Evolutionary conservation across 1,140 invertebrate species (phyloP).

Genomic region (Philotrypesis tridentata): DNA sequence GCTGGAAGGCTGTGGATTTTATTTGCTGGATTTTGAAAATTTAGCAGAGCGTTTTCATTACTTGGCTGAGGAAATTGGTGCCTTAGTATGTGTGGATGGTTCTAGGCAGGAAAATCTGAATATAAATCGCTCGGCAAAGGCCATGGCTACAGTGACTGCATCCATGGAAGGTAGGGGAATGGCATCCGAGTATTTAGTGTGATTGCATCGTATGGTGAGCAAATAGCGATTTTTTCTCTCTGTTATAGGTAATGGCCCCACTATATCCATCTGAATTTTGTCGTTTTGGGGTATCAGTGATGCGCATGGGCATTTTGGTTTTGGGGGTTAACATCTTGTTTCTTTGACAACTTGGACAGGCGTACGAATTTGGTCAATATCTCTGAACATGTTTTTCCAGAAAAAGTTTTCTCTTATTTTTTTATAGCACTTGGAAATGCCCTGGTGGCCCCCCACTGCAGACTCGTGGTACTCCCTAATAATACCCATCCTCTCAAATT

Average conservation of each 20-base stretch:
- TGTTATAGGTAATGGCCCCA: slow-evolving; percentile 19
- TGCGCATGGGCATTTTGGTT: too few species aligned
- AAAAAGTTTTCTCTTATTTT: background rate
- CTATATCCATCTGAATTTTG: slow-evolving; percentile 15
- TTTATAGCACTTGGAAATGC: too few species aligned
- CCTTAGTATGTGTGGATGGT: too few species aligned
- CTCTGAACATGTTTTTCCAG: background rate
- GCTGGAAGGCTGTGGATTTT: slow-evolving; percentile 46
- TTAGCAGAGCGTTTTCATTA: too few species aligned
- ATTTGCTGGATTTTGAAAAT: slow-evolving; percentile 49
- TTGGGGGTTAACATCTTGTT: too few species aligned
- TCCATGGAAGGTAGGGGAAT: slow-evolving; percentile 27
- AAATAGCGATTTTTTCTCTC: slow-evolving; percentile 15
- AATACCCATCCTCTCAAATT: too few species aligned
- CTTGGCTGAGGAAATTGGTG: slow-evolving; percentile 55
- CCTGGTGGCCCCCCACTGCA: too few species aligned
- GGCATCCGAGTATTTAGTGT: slow-evolving; percentile 59
- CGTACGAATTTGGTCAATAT: background rate
- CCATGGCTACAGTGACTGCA: slow-evolving; percentile 8
- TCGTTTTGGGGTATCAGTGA: slow-evolving; percentile 29
- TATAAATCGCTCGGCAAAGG: slow-evolving; percentile 56
- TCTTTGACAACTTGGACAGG: slow-evolving; percentile 33
- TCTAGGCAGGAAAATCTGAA: too few species aligned
- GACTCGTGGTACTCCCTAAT: too few species aligned
- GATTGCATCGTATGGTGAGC: slow-evolving; percentile 40